A percentile compares a stretch with the other conserved stretches of the same genome.
These are phyloP conservation scores for Yponomeuta malinellus DNA, from an alignment of 2,888 invertebrate genomes.

Conservation along the genomic window DNA sequence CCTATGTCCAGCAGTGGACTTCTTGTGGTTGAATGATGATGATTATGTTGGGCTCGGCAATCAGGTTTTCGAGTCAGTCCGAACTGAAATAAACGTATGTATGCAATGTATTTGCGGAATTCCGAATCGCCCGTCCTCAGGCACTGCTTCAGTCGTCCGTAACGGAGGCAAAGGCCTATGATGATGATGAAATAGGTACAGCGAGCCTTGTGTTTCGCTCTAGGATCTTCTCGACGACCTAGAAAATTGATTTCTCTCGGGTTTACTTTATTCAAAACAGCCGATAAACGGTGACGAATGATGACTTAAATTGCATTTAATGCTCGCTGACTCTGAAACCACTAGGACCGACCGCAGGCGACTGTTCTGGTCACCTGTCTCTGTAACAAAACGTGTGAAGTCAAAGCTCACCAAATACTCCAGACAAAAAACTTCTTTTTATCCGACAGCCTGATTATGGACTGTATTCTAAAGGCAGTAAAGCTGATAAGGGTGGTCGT, in stretches of 20 bases:
- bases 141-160: no score
- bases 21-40: no score
- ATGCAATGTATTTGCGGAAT: no score
- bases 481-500: background rate
- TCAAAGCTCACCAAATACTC: background rate
- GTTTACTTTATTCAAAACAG: slow-evolving; percentile 37
- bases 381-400: background rate
- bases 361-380: background rate
- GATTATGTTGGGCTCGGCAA: no score
- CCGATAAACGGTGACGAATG: slow-evolving; percentile 48
- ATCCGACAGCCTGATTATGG: background rate
- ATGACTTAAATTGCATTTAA: slow-evolving; percentile 45
- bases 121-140: no score
- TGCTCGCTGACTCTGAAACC: slow-evolving; percentile 24
- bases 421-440: background rate
- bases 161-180: no score
- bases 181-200: no score
- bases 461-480: slow-evolving; percentile 16
- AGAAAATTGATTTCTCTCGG: slow-evolving; percentile 29
- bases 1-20: no score
- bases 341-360: background rate
- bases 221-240: slow-evolving; percentile 24
- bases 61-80: no score
- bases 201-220: background rate
- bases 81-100: no score